A percentile compares a stretch with the other conserved stretches of the same genome.
These are phyloP conservation scores for Acleris emargana DNA, from an alignment of 2,888 invertebrate species.

Conservation along the genomic window DNA sequence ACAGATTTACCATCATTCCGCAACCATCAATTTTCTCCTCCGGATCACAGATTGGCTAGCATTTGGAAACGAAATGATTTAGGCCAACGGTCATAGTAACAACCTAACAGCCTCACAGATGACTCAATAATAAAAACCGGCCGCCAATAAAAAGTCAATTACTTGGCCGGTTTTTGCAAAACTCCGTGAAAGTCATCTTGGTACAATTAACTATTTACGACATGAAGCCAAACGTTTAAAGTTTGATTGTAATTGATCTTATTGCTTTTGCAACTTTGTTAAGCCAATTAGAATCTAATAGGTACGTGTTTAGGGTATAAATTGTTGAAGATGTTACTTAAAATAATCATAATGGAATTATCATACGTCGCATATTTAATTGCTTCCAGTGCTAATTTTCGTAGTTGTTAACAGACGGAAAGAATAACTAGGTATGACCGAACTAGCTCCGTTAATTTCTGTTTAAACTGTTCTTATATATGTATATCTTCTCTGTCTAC, in stretches of 20 bases:
- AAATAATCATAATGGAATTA: too few species aligned
- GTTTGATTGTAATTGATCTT: neutral
- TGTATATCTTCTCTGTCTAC: too few species aligned
- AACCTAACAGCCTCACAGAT: neutral
- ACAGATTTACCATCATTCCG: neutral
- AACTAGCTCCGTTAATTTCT: too few species aligned
- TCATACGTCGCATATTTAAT: too few species aligned
- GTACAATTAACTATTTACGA: conserved; percentile 15
- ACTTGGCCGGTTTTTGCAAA: conserved; percentile 7
- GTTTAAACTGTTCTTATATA: too few species aligned
- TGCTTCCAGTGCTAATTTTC: too few species aligned
- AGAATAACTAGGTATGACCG: too few species aligned
- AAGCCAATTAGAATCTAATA: neutral
- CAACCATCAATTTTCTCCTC: neutral
- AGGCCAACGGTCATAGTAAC: neutral
- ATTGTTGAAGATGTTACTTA: neutral
- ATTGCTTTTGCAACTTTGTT: neutral
- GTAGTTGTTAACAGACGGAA: too few species aligned
- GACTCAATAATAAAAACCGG: conserved; percentile 10
- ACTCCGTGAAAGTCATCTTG: conserved; percentile 9
- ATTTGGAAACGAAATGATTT: conserved; percentile 1
- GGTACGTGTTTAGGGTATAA: neutral
- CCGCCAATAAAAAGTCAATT: conserved; percentile 10
- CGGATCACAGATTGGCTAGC: neutral
- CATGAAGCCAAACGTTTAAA: conserved; percentile 1